Evolutionary conservation across 92 coral and sea anemone species (phyloP).

Genomic region (Heteractis magnifica): DNA sequence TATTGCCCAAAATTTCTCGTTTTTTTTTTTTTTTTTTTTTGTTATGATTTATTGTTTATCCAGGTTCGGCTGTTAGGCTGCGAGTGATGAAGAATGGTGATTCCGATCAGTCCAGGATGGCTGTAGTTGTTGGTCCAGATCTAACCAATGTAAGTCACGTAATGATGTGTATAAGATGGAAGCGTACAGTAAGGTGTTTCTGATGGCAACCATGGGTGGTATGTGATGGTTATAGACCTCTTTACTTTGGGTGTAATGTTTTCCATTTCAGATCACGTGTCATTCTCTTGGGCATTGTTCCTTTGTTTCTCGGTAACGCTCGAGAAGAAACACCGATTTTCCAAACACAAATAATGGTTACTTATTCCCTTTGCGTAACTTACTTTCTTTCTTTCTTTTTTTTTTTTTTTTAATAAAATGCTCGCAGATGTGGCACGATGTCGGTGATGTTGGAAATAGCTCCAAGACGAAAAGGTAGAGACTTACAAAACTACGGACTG

Average conservation of each 20-base stretch:
- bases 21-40: neutral
- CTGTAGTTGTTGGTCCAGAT: conserved; percentile 91
- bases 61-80: conserved; percentile 82
- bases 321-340: too few species aligned
- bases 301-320: too few species aligned
- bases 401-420: neutral
- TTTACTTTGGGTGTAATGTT: too few species aligned
- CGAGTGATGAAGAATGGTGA: conserved; percentile 95
- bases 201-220: too few species aligned
- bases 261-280: too few species aligned
- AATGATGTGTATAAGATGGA: neutral
- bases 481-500: neutral
- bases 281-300: too few species aligned
- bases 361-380: neutral
- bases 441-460: conserved; percentile 38
- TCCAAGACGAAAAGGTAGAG: conserved; percentile 65
- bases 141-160: conserved; percentile 78
- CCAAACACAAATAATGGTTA: too few species aligned
- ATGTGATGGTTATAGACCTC: too few species aligned
- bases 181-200: neutral
- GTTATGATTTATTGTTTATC: neutral
- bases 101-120: conserved; percentile 72
- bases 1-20: too few species aligned
- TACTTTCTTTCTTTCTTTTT: neutral
- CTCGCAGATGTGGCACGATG: conserved; percentile 79